Evolutionary conservation across 1,140 invertebrate genomes (phyloP).

Genomic region (Aethina tumida): DNA sequence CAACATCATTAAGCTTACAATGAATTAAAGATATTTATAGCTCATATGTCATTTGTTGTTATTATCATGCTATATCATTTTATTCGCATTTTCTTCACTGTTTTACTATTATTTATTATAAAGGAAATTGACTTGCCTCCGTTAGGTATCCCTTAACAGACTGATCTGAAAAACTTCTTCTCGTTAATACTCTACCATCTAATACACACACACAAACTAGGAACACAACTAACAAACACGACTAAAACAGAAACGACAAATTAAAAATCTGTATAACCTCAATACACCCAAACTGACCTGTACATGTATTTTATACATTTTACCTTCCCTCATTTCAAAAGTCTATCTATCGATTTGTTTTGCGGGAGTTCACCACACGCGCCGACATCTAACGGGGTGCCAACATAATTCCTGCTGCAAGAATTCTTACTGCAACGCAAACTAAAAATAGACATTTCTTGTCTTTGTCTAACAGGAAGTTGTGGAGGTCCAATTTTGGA

Average conservation of each 20-base stretch:
- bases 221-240: constrained; percentile 7
- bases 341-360: too few relatives aligned
- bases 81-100: not conserved
- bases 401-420: too few relatives aligned
- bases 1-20: not conserved
- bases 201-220: not conserved
- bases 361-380: too few relatives aligned
- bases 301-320: constrained; percentile 17
- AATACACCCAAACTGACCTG: constrained; percentile 14
- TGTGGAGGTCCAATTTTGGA: too few relatives aligned
- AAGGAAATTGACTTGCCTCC: constrained; percentile 46
- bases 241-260: constrained; percentile 15
- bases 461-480: too few relatives aligned
- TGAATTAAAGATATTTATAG: constrained; percentile 1
- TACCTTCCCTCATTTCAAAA: too few relatives aligned
- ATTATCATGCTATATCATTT: not conserved
- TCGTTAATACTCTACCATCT: constrained; percentile 37
- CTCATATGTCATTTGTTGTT: not conserved
- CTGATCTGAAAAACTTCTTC: constrained; percentile 65
- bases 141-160: constrained; percentile 69
- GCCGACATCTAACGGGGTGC: too few relatives aligned
- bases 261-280: constrained; percentile 2
- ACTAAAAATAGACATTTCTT: too few relatives aligned
- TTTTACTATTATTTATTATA: constrained; percentile 4
- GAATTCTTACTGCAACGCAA: too few relatives aligned